Conservation (phyloP, 2,797 vertebrate genomes). For the Nasua narica region DNA sequence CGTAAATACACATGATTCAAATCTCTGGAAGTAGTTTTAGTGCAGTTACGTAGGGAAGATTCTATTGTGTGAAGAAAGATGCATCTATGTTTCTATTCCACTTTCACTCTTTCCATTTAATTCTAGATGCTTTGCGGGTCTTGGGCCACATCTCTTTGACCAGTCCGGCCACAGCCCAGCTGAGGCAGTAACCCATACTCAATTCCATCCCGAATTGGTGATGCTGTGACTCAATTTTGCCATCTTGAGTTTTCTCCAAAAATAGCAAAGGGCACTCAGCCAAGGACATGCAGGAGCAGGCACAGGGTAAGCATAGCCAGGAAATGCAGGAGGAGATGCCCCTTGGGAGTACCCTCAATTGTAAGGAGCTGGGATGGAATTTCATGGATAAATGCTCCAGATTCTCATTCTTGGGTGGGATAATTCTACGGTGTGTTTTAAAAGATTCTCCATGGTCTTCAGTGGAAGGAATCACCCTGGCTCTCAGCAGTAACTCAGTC, state of each 20-base stretch:
- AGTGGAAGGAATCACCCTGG: not conserved
- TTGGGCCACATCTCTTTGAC: not conserved
- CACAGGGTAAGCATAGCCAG: rapidly evolving
- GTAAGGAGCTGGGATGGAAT: not conserved
- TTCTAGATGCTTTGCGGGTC: not conserved
- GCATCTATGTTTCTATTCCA: not conserved
- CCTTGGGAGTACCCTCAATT: not conserved
- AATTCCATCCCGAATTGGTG: not conserved
- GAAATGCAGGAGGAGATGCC: not conserved
- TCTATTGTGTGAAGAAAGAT: not conserved
- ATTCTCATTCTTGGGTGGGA: not conserved
- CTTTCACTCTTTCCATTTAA: not conserved
- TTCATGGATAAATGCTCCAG: not conserved
- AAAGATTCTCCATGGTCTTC: not conserved
- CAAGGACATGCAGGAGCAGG: not conserved
- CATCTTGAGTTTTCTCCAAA: not conserved
- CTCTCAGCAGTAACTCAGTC: not conserved
- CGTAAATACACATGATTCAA: not conserved
- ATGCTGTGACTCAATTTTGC: not conserved
- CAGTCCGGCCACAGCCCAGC: not conserved
- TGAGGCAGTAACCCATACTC: not conserved
- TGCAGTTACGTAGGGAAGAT: not conserved
- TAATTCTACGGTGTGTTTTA: rapidly evolving
- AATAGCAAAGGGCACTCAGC: not conserved
- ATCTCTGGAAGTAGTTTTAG: not conserved